Percentiles rank a stretch among this genome's conserved stretches.
Evolutionary conservation across 2,888 invertebrate species (phyloP).

Genomic region (Caenorhabditis sp.): DNA sequence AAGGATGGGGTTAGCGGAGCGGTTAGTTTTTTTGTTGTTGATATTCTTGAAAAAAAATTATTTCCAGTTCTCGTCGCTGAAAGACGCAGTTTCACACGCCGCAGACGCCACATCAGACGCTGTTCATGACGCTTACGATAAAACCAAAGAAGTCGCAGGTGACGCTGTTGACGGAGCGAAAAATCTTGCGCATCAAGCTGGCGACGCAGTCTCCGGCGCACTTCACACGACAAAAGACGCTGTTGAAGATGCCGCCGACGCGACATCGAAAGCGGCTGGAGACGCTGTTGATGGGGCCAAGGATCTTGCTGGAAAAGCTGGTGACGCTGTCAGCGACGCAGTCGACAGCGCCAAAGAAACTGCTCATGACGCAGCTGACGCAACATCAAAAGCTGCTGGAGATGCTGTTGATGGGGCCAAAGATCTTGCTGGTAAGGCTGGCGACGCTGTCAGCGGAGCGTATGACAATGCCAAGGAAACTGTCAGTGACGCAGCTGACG

Average conservation of each 20-base stretch:
- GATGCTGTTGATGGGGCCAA: not conserved
- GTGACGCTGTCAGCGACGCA: not conserved
- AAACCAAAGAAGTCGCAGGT: constrained; percentile 5
- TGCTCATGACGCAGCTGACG: not conserved
- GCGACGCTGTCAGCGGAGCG: not conserved
- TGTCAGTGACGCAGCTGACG: not conserved
- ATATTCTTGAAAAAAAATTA: not conserved
- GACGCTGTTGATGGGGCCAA: no score
- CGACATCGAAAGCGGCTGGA: not conserved
- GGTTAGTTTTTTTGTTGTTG: constrained; percentile 11
- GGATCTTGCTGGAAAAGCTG: not conserved
- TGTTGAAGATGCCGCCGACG: not conserved
- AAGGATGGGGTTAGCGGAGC: constrained; percentile 31
- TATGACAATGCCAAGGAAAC: not conserved
- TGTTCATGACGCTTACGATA: not conserved
- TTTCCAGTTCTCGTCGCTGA: constrained; percentile 10
- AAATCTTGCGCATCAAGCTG: not conserved
- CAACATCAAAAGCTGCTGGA: constrained; percentile 3
- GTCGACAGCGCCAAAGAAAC: not conserved
- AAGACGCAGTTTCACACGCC: constrained; percentile 25
- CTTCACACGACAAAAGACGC: not conserved
- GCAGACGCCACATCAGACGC: constrained; percentile 7
- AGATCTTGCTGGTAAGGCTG: not conserved
- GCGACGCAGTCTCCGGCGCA: constrained; percentile 3
- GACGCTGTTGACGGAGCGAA: constrained; percentile 6